Evolutionary conservation across 1,140 invertebrate species (phyloP).

Genomic region (Cyclina sinensis): DNA sequence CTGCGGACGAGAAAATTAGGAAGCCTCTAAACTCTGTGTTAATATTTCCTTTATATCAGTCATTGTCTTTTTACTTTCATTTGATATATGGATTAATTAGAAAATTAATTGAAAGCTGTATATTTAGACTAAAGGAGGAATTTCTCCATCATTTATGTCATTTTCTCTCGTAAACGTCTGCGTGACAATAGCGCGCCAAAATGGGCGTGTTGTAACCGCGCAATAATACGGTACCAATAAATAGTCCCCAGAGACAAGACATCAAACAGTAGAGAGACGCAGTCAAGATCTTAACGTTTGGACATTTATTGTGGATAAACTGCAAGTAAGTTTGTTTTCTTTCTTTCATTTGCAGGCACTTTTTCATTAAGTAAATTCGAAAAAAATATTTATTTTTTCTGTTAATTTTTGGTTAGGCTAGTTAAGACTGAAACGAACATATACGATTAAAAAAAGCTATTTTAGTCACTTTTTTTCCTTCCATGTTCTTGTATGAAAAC

Average conservation of each 20-base stretch:
- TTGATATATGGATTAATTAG: constrained; percentile 58
- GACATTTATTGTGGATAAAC: background rate
- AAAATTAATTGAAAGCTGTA: constrained; percentile 61
- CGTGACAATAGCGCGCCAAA: constrained; percentile 22
- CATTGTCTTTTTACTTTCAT: constrained; percentile 51
- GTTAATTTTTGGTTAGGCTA: too few species aligned
- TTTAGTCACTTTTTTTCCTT: too few species aligned
- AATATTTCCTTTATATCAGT: constrained; percentile 50
- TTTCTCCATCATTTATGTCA: constrained; percentile 54
- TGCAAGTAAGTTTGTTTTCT: background rate
- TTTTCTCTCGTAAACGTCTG: constrained; percentile 13
- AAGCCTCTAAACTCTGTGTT: constrained; percentile 31
- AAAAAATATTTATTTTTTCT: too few species aligned
- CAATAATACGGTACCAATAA: constrained; percentile 29
- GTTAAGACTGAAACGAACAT: too few species aligned
- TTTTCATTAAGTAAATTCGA: too few species aligned
- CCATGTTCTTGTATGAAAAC: too few species aligned
- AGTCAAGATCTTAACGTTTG: background rate
- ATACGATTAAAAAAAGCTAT: too few species aligned
- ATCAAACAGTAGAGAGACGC: background rate
- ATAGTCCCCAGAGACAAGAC: constrained; percentile 31
- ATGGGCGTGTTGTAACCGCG: background rate
- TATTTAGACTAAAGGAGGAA: constrained; percentile 42
- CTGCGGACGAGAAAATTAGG: background rate
- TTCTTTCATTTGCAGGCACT: background rate